Percentiles rank a stretch among this genome's conserved stretches.
Evolutionary conservation across 2,888 invertebrate species (phyloP).

Genomic region (Pyrochroa serraticornis): DNA sequence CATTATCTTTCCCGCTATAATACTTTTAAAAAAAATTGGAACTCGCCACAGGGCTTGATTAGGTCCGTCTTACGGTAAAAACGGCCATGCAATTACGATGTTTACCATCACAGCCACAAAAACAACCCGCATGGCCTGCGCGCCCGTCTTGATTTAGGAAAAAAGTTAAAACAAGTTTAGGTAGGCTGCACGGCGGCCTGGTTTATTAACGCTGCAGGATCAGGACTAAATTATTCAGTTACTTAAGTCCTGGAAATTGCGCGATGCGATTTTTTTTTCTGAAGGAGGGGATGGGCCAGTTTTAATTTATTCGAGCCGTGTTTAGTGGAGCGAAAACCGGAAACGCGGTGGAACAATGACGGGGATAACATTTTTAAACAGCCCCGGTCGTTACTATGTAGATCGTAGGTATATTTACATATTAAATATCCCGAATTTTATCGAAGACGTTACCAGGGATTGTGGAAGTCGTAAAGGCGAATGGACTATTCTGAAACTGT

Average conservation of each 20-base stretch:
- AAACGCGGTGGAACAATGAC: conserved; percentile 30
- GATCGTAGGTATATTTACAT: conserved; percentile 47
- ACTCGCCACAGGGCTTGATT: too few species aligned
- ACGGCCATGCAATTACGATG: too few species aligned
- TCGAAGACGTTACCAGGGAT: conserved; percentile 23
- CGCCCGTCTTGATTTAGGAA: too few species aligned
- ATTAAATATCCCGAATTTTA: conserved; percentile 37
- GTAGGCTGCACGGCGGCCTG: too few species aligned
- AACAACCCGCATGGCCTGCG: too few species aligned
- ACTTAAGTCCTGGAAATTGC: neutral
- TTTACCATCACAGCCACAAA: too few species aligned
- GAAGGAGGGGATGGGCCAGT: conserved; percentile 1
- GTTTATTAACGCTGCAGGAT: too few species aligned
- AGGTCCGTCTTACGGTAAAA: too few species aligned
- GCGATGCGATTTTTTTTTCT: conserved; percentile 1
- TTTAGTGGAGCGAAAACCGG: conserved; percentile 30
- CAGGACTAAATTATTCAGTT: too few species aligned
- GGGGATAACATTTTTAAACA: conserved; percentile 39
- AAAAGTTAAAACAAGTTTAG: too few species aligned
- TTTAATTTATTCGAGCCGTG: conserved; percentile 24
- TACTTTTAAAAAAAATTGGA: too few species aligned
- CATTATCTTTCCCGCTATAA: too few species aligned
- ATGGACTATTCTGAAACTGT: conserved; percentile 28
- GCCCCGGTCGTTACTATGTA: conserved; percentile 42
- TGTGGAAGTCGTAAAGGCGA: conserved; percentile 33